Conservation (phyloP, 2,888 invertebrate species). For the Eutolmus rufibarbis region DNA sequence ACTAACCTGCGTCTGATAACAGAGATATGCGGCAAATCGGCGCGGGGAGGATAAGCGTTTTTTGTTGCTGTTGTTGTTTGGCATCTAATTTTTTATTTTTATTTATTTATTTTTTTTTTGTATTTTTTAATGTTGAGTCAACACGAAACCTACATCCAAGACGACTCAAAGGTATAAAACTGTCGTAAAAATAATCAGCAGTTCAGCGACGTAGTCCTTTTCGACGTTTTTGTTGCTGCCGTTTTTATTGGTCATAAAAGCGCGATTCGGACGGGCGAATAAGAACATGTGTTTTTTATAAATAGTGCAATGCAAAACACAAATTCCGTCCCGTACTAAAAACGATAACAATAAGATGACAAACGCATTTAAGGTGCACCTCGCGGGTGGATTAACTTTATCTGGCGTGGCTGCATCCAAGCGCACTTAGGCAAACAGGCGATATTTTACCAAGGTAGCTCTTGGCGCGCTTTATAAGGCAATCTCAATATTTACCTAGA, state of each 20-base stretch:
- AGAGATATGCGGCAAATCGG: not conserved
- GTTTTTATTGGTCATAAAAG: conserved; percentile 1
- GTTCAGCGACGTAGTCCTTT: not conserved
- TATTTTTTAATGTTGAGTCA: conserved; percentile 3
- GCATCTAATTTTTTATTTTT: not conserved
- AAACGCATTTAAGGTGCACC: not conserved
- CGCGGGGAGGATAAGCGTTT: not conserved
- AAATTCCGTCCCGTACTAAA: not conserved
- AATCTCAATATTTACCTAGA: conserved; percentile 5
- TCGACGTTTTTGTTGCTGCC: not conserved
- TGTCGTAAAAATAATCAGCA: conserved; percentile 24
- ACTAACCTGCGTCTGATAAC: conserved; percentile 21
- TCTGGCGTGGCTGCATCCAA: not conserved
- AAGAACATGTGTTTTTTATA: not conserved
- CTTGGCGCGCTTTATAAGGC: not conserved
- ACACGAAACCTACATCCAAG: conserved; percentile 2
- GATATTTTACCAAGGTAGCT: not conserved
- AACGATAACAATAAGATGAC: not conserved
- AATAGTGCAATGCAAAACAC: not conserved
- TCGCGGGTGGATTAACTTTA: not conserved
- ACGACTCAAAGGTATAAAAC: not conserved
- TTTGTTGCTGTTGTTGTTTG: not conserved
- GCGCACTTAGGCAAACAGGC: not conserved
- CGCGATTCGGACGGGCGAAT: not conserved
- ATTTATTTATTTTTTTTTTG: not conserved